Base-by-base conservation (phyloP, 2,888 invertebrate genomes). In the Clepsis dumicolana region DNA sequence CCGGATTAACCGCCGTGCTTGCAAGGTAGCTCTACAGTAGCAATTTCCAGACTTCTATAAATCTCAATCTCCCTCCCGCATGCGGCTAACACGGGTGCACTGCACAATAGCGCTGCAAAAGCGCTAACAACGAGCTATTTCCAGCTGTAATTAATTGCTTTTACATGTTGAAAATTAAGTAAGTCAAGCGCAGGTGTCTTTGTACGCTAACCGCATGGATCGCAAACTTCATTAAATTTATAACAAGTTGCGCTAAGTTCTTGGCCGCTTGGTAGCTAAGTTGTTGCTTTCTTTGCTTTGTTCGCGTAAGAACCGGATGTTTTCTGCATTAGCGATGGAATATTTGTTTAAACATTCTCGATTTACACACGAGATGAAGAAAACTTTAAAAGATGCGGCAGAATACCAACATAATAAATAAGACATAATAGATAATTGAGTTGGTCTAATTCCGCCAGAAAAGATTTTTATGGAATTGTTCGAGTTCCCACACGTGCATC, bases 151-250 rank as follows among this genome's bases (percentile, higher is more conserved):
- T 68, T 68, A 64, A 68, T 68, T 64, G 63, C 68, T 64, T 64
- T 59, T 52, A 68, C 63, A 68, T 68, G 64, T 64, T 53, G 53
- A 24, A n/a, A 54, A 61, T 63, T 64, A 64, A 68, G 68, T 64
- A 64, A 68, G 68, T 64, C 68, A 68, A 68, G 64, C 59, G 64
- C 68, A 68, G 68, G 64, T 68, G 67, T 68, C 67, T 63, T 67
- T 67, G 63, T 68, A 59, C 59, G 44, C 32, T 29, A 29, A 68
- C 68, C 67, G 27, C 67, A 41, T 27, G 41, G 54, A 59, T 16
- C 44, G 64, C 5, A 44, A 53, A 68, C 50, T 68, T 68, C 59
- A 59, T 68, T 64, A 63, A 63, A 57, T 63, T 66, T 61, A 59
- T 64, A 68, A 68, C 64, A 57, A 53, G 44, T 27, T 41, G 25